Percentiles rank a stretch among this genome's conserved stretches.
phyloP scores from a whole-genome alignment of 2,888 invertebrate species.

The Heteromyza rotundicornis region DNA sequence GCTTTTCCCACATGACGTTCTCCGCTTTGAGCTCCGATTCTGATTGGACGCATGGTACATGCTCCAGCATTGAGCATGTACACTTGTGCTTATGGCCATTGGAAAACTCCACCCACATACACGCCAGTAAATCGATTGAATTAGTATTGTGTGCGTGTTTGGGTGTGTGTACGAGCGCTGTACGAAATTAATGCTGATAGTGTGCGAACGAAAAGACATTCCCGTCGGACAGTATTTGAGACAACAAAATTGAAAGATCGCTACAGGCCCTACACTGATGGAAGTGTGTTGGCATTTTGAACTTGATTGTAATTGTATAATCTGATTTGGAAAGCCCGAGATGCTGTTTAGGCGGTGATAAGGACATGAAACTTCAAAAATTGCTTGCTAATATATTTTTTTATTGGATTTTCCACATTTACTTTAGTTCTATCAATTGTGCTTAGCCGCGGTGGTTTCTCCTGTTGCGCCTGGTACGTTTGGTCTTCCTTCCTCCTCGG shows the following conservation, averaged over 20 bases:
- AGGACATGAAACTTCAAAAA: too few relatives aligned
- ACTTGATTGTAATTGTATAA: background rate
- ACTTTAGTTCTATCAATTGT: too few relatives aligned
- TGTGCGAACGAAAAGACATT: background rate
- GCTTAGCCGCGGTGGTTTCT: constrained; percentile 6
- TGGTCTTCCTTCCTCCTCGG: background rate
- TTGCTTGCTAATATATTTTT: background rate
- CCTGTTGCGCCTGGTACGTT: background rate
- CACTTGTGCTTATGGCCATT: background rate
- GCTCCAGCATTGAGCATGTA: background rate
- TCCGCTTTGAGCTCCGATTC: background rate
- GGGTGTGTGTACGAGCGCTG: too few relatives aligned
- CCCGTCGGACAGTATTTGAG: background rate
- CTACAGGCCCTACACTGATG: background rate
- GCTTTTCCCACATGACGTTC: background rate
- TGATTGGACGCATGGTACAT: background rate
- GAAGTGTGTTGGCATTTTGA: background rate
- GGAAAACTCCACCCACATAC: constrained; percentile 7
- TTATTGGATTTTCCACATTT: too few relatives aligned
- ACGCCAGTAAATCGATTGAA: background rate
- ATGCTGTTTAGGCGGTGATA: too few relatives aligned
- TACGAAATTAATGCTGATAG: too few relatives aligned
- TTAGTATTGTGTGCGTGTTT: background rate
- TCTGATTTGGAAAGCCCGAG: too few relatives aligned
- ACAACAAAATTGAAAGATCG: background rate